Evolutionary conservation across 2,888 invertebrate species (phyloP).

Genomic region (Volucella inflata): DNA sequence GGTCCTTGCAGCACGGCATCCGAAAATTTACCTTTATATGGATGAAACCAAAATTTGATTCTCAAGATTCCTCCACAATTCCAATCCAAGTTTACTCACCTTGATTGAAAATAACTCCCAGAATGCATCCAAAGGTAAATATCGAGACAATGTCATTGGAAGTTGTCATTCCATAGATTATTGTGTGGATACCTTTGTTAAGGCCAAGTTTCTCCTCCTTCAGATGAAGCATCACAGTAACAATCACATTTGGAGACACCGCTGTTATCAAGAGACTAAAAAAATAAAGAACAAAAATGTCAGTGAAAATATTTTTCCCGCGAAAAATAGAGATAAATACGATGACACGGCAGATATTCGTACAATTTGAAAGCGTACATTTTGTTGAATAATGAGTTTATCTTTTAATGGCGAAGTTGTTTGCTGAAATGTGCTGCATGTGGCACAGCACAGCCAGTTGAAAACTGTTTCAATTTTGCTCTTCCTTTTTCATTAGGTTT

Average conservation of each 20-base stretch:
- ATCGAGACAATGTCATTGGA: slow-evolving; percentile 91
- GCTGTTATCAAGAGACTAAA: slow-evolving; percentile 87
- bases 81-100: slow-evolving; percentile 82
- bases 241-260: slow-evolving; percentile 90
- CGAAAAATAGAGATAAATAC: slow-evolving; percentile 1
- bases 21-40: slow-evolving; percentile 83
- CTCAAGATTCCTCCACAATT: slow-evolving; percentile 36
- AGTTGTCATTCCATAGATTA: slow-evolving; percentile 86
- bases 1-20: slow-evolving; percentile 86
- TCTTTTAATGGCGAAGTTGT: slow-evolving; percentile 18
- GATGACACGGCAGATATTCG: neutral
- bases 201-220: slow-evolving; percentile 86
- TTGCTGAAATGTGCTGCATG: neutral
- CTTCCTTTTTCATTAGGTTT: neutral
- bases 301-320: slow-evolving; percentile 8
- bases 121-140: slow-evolving; percentile 88
- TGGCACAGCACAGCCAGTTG: neutral
- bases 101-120: slow-evolving; percentile 87
- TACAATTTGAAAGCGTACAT: slow-evolving; percentile 46
- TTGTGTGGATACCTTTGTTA: slow-evolving; percentile 89
- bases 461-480: slow-evolving; percentile 26
- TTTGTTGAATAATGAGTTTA: slow-evolving; percentile 63
- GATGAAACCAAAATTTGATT: neutral
- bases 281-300: slow-evolving; percentile 30
- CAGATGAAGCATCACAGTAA: slow-evolving; percentile 87